These are phyloP conservation scores for Pionites leucogaster DNA, from an alignment of 2,113 vertebrate genomes.

Conservation along the genomic window DNA sequence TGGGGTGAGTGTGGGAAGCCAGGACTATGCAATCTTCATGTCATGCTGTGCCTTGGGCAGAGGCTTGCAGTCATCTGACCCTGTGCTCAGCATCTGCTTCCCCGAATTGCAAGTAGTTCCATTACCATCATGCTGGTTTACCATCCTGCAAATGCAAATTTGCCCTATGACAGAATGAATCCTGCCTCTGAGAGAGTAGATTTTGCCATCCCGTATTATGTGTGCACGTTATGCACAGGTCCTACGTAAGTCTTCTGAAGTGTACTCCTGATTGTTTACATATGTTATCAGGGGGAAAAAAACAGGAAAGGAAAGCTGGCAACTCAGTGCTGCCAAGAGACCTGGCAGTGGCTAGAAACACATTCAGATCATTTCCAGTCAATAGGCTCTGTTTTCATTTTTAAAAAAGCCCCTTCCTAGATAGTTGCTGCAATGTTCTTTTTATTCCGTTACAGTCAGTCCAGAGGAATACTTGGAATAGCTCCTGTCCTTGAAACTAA, in stretches of 20 bases:
- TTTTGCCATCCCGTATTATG: not conserved
- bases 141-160: not conserved
- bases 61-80: slow-evolving; percentile 30
- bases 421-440: slow-evolving; percentile 19
- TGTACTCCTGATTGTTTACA: slow-evolving; percentile 52
- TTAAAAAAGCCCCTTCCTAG: not conserved
- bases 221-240: not conserved
- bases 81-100: slow-evolving; percentile 48
- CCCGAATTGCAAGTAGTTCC: slow-evolving; percentile 15
- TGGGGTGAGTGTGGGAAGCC: not conserved
- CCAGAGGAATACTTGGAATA: not conserved
- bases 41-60: slow-evolving; percentile 44
- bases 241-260: slow-evolving; percentile 34
- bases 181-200: not conserved
- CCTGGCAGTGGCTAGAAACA: slow-evolving; percentile 12
- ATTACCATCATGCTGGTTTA: slow-evolving; percentile 4
- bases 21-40: not conserved
- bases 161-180: not conserved
- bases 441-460: not conserved
- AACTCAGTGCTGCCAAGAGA: slow-evolving; percentile 9
- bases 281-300: slow-evolving; percentile 35
- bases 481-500: not conserved
- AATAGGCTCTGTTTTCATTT: slow-evolving; percentile 26
- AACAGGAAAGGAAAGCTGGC: slow-evolving; percentile 53
- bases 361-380: slow-evolving; percentile 52